These are phyloP conservation scores for Drosophila rhopaloa DNA, from an alignment of 1,140 invertebrate genomes.

Conservation along the genomic window DNA sequence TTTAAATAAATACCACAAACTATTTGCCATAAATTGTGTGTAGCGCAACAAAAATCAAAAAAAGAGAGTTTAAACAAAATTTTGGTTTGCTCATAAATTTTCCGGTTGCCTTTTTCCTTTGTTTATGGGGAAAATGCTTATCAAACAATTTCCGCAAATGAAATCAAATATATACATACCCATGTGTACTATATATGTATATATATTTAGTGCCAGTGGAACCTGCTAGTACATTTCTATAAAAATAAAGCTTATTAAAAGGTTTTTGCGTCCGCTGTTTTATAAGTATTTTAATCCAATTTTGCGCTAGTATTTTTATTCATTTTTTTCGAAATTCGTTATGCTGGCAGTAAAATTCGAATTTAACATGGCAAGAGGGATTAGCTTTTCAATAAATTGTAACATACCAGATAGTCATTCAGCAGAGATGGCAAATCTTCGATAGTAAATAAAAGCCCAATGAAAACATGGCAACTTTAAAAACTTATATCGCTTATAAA, in stretches of 20 bases:
- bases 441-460: not conserved
- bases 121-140: slow-evolving; percentile 35
- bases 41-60: slow-evolving; percentile 1
- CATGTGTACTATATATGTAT: not conserved
- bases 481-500: no score
- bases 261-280: slow-evolving; percentile 7
- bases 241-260: slow-evolving; percentile 17
- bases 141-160: slow-evolving; percentile 47
- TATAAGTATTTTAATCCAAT: slow-evolving; percentile 16
- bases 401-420: not conserved
- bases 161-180: slow-evolving; percentile 23
- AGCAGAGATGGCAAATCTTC: not conserved
- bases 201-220: not conserved
- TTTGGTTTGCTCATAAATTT: slow-evolving; percentile 39
- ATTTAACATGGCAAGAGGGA: not conserved
- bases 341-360: not conserved
- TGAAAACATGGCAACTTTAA: not conserved
- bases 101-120: slow-evolving; percentile 2
- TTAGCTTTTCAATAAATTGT: slow-evolving; percentile 16
- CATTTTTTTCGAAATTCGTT: not conserved
- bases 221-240: not conserved
- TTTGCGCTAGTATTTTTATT: not conserved
- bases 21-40: slow-evolving; percentile 41
- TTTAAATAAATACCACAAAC: slow-evolving; percentile 59
- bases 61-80: slow-evolving; percentile 12